Evolutionary conservation across 2,113 vertebrate genomes (phyloP), one percentile per base, ranked within the genome.

Genomic region (Peucedramus taeniatus): DNA sequence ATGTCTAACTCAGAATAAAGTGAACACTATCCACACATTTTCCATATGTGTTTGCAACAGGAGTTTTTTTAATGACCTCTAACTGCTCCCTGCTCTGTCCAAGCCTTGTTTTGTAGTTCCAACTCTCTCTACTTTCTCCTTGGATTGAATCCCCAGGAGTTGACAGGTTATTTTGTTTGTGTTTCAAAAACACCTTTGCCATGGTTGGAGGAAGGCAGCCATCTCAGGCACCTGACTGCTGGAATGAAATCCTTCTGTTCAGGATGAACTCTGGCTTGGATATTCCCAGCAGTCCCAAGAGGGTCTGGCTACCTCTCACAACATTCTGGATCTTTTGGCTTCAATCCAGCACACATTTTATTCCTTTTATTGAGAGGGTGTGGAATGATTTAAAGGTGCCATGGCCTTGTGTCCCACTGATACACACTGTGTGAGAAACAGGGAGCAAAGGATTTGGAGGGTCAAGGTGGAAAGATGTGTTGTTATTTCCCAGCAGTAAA

Each of bases 391-490:
- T 31, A 27, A 53, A 79, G 63, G n/a, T 42, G 49, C 13, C 39
- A 6, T 5, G n/a, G 63, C 26, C 16, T 17, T 0, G 5, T 16
- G 56, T 61, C n/a, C 51, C 56, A 27, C 28, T 26, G 35, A 28
- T 86, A 63, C 4, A 13, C 17, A 7, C 15, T 1, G 24, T 2
- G 35, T 3, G 35, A 66, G 66, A 75, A 69, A 75, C 0, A 1
- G 19, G 11, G 39, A 83, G 11, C 3, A 63, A 30, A 89, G 3
- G 0, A 42, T 60, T 76, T 18, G 27, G 57, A 61, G n/a, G 2
- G 30, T 22, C 56, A 75, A 27, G 42, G 49, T 22, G 30, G 63
- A 63, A 85, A 87, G 15, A 1, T 11, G 1, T 23, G 63, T 44
- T 7, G 4, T 42, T 78, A 31, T 9, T 87, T 63, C 56, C 33